A percentile compares a stretch with the other conserved stretches of the same genome.
Conservation (phyloP, 1,140 invertebrate species). For the Eurosta solidaginis region DNA sequence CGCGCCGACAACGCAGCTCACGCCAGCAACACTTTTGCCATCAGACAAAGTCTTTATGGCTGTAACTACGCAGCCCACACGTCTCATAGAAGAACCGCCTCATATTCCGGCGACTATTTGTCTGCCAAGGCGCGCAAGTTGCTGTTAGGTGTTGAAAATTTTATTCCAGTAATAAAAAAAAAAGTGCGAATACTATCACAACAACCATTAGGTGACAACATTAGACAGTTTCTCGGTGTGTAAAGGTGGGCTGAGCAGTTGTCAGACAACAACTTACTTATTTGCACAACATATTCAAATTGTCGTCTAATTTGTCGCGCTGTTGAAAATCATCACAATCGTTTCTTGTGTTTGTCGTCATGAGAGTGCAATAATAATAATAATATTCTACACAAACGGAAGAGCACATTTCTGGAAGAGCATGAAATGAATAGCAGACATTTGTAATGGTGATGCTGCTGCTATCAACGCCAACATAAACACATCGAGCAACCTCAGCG, state of each 20-base stretch:
- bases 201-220: neutral
- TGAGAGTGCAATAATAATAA: neutral
- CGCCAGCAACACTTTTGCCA: neutral
- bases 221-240: neutral
- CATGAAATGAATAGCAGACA: neutral
- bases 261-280: neutral
- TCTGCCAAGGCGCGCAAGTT: neutral
- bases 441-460: neutral
- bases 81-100: neutral
- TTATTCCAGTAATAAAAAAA: slow-evolving; percentile 27
- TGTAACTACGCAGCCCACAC: neutral
- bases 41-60: neutral
- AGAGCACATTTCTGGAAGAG: neutral
- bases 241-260: neutral
- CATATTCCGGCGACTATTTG: neutral
- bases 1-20: no score
- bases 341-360: neutral
- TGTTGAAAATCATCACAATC: neutral
- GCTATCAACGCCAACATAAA: neutral
- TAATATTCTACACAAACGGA: neutral
- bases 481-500: neutral
- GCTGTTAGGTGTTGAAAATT: neutral
- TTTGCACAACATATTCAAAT: neutral
- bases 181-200: neutral
- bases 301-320: slow-evolving; percentile 15